Conservation (phyloP, 2,797 vertebrate species). For the Vireo griseus region DNA sequence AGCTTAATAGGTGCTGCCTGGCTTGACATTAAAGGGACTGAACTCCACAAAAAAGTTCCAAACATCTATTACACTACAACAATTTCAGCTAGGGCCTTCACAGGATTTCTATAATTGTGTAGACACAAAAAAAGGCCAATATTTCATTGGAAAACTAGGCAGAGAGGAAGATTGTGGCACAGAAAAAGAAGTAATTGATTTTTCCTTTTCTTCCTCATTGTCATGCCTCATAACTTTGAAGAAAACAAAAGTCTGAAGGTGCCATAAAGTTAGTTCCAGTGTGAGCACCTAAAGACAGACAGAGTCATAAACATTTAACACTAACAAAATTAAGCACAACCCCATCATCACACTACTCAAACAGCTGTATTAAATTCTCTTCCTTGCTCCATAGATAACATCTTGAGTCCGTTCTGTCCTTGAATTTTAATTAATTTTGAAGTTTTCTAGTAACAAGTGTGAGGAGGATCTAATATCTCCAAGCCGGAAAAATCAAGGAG, state of each 20-base stretch:
- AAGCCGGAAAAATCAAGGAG: neutral
- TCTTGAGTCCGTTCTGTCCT: neutral
- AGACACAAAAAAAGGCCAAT: neutral
- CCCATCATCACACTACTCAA: neutral
- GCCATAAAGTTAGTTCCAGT: neutral
- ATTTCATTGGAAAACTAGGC: neutral
- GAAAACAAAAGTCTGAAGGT: neutral
- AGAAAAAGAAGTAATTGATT: neutral
- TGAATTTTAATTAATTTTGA: neutral
- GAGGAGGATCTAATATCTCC: neutral
- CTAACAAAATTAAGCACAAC: neutral
- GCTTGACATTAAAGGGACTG: neutral
- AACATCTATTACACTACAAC: neutral
- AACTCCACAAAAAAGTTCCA: neutral
- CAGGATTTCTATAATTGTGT: neutral
- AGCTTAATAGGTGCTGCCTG: neutral
- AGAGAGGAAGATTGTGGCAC: neutral
- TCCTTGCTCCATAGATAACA: fast-evolving
- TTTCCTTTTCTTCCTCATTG: neutral
- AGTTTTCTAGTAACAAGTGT: neutral
- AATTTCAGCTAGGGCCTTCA: neutral
- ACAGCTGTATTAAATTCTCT: neutral
- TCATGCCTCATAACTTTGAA: neutral
- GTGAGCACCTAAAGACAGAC: neutral
- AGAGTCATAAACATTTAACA: neutral